phyloP scores from a whole-genome alignment of 1,140 invertebrate genomes.

The Coptotermes formosanus region DNA sequence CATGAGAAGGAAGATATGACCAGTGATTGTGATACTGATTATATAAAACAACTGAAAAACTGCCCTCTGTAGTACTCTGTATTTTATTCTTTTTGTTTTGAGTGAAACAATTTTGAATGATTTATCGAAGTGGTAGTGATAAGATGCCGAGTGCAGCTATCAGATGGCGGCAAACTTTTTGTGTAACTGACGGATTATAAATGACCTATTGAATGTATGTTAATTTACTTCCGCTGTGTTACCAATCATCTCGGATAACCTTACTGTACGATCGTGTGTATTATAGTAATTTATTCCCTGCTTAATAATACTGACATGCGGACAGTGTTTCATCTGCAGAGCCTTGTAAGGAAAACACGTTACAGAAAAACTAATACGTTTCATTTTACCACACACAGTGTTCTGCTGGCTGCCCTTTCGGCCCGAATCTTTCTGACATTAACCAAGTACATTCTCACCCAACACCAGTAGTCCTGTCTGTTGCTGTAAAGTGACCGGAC shows the following conservation, averaged over 20 bases:
- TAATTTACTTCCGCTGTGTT: not conserved
- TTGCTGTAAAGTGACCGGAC: too few relatives aligned
- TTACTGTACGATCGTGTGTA: not conserved
- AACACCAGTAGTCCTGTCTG: too few relatives aligned
- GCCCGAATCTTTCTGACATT: not conserved
- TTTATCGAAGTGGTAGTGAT: not conserved
- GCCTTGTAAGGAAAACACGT: not conserved
- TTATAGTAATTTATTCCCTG: constrained; percentile 12
- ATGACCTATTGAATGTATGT: not conserved
- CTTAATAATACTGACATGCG: not conserved
- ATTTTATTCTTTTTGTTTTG: not conserved
- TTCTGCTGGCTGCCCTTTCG: not conserved
- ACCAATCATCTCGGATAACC: not conserved
- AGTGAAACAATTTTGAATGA: not conserved
- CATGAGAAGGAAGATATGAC: too few relatives aligned
- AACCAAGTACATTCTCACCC: too few relatives aligned
- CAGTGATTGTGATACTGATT: too few relatives aligned
- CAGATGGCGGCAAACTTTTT: constrained; percentile 4
- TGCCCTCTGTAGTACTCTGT: too few relatives aligned
- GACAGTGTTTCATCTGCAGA: not conserved
- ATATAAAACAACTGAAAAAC: too few relatives aligned
- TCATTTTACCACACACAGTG: not conserved
- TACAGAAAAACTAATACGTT: not conserved
- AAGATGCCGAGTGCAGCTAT: not conserved
- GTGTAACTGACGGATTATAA: not conserved